Conservation (phyloP, 2,888 invertebrate species). For the Trichogramma evanescens region DNA sequence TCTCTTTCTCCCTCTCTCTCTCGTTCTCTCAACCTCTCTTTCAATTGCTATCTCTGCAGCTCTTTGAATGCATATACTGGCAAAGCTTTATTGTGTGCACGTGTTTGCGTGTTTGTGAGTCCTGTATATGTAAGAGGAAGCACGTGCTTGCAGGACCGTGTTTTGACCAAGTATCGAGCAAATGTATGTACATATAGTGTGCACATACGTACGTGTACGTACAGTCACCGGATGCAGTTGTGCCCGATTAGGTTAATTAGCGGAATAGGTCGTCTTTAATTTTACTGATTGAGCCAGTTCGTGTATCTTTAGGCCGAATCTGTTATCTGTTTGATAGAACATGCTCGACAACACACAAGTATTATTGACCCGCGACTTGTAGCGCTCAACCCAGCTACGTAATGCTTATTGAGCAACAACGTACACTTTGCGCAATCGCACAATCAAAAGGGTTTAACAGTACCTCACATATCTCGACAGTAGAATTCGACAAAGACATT, state of each 20-base stretch:
- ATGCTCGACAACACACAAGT: not conserved
- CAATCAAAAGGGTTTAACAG: too few relatives aligned
- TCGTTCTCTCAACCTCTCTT: too few relatives aligned
- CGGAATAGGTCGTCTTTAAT: slow-evolving; percentile 6
- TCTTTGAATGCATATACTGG: too few relatives aligned
- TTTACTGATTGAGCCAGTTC: slow-evolving; percentile 1
- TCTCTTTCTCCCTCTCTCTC: too few relatives aligned
- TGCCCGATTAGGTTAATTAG: slow-evolving; percentile 10
- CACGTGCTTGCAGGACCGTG: not conserved
- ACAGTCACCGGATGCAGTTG: not conserved
- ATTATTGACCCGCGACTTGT: not conserved
- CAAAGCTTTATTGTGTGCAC: not conserved
- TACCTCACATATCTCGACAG: too few relatives aligned
- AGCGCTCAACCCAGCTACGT: too few relatives aligned
- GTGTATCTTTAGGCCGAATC: not conserved
- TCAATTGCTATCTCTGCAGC: too few relatives aligned
- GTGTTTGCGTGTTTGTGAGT: slow-evolving; percentile 12
- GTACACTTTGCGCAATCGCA: too few relatives aligned
- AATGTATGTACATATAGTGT: not conserved
- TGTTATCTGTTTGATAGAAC: not conserved
- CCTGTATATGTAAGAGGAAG: not conserved
- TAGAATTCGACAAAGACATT: too few relatives aligned
- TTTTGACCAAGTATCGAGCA: not conserved
- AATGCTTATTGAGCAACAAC: too few relatives aligned
- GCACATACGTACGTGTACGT: not conserved